Evolutionary conservation across 2,888 invertebrate species (phyloP).

Genomic region (Cheilosia scutellata): DNA sequence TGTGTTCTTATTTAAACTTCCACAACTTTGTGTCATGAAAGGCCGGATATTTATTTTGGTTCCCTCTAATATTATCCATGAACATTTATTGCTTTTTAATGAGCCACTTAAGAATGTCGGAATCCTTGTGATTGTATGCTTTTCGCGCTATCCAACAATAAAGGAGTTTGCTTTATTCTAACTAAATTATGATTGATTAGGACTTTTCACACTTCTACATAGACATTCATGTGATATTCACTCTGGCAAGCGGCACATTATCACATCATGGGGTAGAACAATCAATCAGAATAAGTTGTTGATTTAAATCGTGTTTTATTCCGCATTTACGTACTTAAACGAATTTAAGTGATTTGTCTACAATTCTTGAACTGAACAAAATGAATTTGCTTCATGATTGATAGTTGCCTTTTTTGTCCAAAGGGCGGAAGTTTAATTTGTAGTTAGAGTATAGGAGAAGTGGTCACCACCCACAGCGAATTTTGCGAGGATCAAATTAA

Average conservation of each 20-base stretch:
- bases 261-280: constrained; percentile 59
- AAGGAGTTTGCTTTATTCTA: constrained; percentile 19
- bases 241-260: constrained; percentile 53
- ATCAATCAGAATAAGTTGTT: constrained; percentile 57
- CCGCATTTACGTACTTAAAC: constrained; percentile 45
- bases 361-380: constrained; percentile 40
- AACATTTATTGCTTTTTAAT: constrained; percentile 70
- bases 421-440: constrained; percentile 50
- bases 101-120: constrained; percentile 58
- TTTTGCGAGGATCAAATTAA: too few species aligned
- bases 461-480: background rate
- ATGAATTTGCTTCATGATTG: constrained; percentile 51
- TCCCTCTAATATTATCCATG: constrained; percentile 41
- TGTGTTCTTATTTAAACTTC: constrained; percentile 33
- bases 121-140: constrained; percentile 24
- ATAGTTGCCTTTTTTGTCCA: constrained; percentile 53
- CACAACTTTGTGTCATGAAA: constrained; percentile 29
- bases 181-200: constrained; percentile 56
- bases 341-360: constrained; percentile 67
- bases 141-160: constrained; percentile 26
- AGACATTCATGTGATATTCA: constrained; percentile 27
- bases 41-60: constrained; percentile 40
- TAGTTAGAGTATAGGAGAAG: constrained; percentile 1
- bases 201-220: constrained; percentile 8
- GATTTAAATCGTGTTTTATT: constrained; percentile 53